phyloP scores from a whole-genome alignment of 2,797 vertebrate species.

The Hyperoplus immaculatus region DNA sequence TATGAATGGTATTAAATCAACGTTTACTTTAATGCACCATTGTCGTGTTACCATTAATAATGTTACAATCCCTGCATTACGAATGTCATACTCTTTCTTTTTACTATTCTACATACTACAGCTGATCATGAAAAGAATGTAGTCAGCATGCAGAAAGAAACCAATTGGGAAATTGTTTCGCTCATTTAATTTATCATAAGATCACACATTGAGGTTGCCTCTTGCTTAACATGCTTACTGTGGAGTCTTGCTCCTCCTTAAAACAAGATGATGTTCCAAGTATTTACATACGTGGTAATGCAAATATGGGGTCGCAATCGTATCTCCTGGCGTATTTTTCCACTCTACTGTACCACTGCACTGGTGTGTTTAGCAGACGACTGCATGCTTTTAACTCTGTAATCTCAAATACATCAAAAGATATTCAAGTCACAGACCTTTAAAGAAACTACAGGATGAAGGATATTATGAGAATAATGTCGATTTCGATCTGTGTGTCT shows the following conservation, averaged over 20 bases:
- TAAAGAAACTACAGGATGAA: conserved; percentile 16
- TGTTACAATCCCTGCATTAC: too few relatives aligned
- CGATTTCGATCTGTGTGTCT: conserved; percentile 11
- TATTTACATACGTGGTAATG: conserved; percentile 36
- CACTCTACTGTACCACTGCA: not conserved
- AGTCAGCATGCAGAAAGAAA: too few relatives aligned
- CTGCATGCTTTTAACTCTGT: not conserved
- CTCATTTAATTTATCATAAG: too few relatives aligned
- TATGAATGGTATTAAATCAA: too few relatives aligned
- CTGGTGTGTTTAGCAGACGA: conserved; percentile 13
- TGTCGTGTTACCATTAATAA: too few relatives aligned
- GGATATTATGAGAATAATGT: conserved; percentile 20
- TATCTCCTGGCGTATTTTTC: not conserved
- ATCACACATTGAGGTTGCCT: too few relatives aligned
- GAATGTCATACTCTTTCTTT: too few relatives aligned
- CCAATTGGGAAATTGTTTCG: too few relatives aligned
- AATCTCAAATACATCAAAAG: conserved; percentile 34
- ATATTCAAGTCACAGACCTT: conserved; percentile 26
- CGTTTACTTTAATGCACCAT: too few relatives aligned
- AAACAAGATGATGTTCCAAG: conserved; percentile 26
- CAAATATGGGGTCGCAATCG: conserved; percentile 1
- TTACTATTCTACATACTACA: too few relatives aligned
- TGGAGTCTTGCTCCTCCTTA: conserved; percentile 1
- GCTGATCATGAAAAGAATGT: too few relatives aligned
- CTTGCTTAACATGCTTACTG: not conserved